Conservation (phyloP, 2,888 invertebrate genomes). For the Peribatodes rhomboidaria region DNA sequence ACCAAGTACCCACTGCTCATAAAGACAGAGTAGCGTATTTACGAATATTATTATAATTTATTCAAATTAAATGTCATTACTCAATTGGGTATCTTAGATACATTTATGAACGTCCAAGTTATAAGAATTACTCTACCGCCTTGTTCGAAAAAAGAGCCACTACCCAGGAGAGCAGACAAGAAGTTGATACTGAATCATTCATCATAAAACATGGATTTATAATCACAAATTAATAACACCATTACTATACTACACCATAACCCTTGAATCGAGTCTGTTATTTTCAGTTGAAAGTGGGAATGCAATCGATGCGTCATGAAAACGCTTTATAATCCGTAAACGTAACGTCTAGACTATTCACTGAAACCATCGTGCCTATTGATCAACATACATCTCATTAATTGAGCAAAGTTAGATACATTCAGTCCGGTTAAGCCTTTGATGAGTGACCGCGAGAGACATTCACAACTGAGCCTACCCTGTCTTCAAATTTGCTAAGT, state of each 20-base stretch:
- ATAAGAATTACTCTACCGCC: too few species aligned
- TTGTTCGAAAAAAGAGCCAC: too few species aligned
- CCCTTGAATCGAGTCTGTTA: background rate
- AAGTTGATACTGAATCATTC: too few species aligned
- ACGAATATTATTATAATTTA: too few species aligned
- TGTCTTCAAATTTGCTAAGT: background rate
- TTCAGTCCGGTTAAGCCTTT: background rate
- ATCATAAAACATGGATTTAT: background rate
- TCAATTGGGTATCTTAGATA: too few species aligned
- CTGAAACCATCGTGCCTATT: background rate
- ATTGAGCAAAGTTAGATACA: background rate
- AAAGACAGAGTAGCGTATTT: too few species aligned
- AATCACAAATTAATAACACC: background rate
- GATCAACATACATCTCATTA: background rate
- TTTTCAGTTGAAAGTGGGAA: conserved; percentile 5
- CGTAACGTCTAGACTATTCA: background rate
- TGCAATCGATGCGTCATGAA: background rate
- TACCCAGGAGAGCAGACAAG: too few species aligned
- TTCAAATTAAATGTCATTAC: too few species aligned
- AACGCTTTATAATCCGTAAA: background rate
- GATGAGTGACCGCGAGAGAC: background rate
- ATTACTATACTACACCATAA: background rate
- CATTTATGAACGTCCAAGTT: too few species aligned
- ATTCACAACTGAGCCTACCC: background rate
- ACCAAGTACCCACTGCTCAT: too few species aligned